Conservation (phyloP, 2,888 invertebrate species). For the Flexamia atlantica region DNA sequence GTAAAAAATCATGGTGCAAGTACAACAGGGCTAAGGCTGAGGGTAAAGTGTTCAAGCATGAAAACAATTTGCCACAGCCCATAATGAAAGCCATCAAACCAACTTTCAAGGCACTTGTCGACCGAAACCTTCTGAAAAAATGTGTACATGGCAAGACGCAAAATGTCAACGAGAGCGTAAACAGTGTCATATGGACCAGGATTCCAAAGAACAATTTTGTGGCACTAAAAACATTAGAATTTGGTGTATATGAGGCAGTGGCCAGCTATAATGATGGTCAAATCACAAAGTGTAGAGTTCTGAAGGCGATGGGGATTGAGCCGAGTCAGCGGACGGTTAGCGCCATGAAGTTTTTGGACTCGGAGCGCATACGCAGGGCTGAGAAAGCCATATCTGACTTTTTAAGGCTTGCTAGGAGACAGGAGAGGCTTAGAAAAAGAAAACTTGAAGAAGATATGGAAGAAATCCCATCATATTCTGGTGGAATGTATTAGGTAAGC, state of each 20-base stretch:
- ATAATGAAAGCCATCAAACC: constrained; percentile 48
- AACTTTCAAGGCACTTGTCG: constrained; percentile 21
- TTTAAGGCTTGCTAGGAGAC: too few relatives aligned
- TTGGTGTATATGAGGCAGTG: too few relatives aligned
- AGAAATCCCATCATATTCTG: too few relatives aligned
- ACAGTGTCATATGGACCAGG: too few relatives aligned
- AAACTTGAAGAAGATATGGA: too few relatives aligned
- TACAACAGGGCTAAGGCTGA: too few relatives aligned
- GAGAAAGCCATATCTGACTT: too few relatives aligned
- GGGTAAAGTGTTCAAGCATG: constrained; percentile 21
- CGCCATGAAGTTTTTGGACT: constrained; percentile 25
- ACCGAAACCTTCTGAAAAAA: constrained; percentile 18
- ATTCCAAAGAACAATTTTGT: constrained; percentile 48
- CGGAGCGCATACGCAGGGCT: constrained; percentile 37
- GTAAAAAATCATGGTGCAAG: constrained; percentile 44
- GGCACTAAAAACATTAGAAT: too few relatives aligned
- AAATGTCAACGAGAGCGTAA: too few relatives aligned
- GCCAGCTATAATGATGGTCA: constrained; percentile 45
- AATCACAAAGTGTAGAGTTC: constrained; percentile 33
- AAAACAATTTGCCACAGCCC: constrained; percentile 34
- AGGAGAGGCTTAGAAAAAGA: too few relatives aligned
- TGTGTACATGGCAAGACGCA: too few relatives aligned
- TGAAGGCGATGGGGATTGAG: constrained; percentile 31
- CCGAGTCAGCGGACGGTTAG: constrained; percentile 24
- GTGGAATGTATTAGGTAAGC: too few relatives aligned